Conservation (phyloP, 1,140 invertebrate species). For the Drosophila prosaltans region DNA sequence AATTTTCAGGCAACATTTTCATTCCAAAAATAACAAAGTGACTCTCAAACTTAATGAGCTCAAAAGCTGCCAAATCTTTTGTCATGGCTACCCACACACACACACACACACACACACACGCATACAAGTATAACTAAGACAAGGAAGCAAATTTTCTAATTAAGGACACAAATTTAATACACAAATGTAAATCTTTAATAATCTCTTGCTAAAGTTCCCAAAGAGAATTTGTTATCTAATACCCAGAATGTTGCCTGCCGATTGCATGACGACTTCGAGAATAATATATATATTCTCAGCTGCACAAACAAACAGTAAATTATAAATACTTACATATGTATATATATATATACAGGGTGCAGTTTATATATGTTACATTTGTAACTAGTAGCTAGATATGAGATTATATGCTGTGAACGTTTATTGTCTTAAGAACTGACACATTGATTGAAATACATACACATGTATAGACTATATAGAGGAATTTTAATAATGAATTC, state of each 20-base stretch:
- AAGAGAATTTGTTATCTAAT: conserved; percentile 3
- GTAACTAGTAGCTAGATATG: no score
- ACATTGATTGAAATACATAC: no score
- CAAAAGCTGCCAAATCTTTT: conserved; percentile 14
- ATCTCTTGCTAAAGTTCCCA: not conserved
- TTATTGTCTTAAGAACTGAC: no score
- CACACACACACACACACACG: not conserved
- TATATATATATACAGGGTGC: conserved; percentile 22
- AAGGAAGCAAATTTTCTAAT: conserved; percentile 40
- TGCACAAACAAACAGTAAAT: conserved; percentile 33
- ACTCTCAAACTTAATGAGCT: conserved; percentile 47
- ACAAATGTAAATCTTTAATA: conserved; percentile 22
- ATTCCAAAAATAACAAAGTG: conserved; percentile 46
- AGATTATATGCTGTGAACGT: no score
- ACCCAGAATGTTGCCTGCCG: not conserved
- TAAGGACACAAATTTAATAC: conserved; percentile 25
- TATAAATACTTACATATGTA: conserved; percentile 5
- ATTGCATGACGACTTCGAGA: conserved; percentile 16
- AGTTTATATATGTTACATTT: no score
- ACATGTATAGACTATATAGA: no score
- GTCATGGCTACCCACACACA: not conserved
- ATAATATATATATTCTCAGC: conserved; percentile 23
- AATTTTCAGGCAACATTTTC: conserved; percentile 73
- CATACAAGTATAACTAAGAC: not conserved
- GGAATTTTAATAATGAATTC: no score